Evolutionary conservation across 2,113 vertebrate genomes (phyloP).

Genomic region (Ictidomys tridecemlineatus): DNA sequence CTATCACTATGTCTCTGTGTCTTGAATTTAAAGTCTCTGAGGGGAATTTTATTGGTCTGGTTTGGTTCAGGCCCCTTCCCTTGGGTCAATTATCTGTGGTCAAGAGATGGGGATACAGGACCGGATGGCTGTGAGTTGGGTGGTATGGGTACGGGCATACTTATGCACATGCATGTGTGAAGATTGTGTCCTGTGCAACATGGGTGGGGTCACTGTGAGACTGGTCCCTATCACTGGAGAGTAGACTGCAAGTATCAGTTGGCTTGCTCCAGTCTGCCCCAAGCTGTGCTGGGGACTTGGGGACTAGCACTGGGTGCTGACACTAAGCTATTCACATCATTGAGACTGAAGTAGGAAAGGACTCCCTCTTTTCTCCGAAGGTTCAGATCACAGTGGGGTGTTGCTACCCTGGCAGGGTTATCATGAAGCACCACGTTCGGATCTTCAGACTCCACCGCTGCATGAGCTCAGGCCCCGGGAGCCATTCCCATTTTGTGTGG

Average conservation of each 20-base stretch:
- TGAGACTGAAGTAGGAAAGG: background rate
- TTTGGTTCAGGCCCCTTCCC: background rate
- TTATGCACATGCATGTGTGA: rapidly evolving
- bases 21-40: background rate
- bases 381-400: background rate
- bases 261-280: background rate
- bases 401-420: background rate
- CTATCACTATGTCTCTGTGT: background rate
- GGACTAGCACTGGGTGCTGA: background rate
- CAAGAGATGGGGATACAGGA: background rate
- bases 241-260: background rate
- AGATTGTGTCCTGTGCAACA: background rate
- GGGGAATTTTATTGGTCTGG: background rate
- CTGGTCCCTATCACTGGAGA: background rate
- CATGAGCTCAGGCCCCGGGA: background rate
- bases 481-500: background rate
- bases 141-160: rapidly evolving
- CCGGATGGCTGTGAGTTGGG: background rate
- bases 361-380: background rate
- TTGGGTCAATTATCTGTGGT: background rate
- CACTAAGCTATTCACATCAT: background rate
- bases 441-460: background rate
- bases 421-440: background rate
- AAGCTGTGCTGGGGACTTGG: background rate
- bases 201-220: background rate